These are phyloP conservation scores for Atractosteus spatula DNA, from an alignment of 2,113 vertebrate species.

Conservation along the genomic window DNA sequence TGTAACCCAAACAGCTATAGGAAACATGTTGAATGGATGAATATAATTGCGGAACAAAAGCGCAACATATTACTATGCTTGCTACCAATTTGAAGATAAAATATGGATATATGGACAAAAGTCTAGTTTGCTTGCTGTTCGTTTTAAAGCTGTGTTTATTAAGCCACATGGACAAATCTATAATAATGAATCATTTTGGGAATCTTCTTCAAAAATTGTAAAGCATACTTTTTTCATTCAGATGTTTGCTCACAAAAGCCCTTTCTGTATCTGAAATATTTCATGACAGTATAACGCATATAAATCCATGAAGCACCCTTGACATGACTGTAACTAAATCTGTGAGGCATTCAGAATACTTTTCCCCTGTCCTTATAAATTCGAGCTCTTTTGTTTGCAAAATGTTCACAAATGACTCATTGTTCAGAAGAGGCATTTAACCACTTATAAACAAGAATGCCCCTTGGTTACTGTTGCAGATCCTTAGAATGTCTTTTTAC, in stretches of 20 bases:
- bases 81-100: too few species aligned
- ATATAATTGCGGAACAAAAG: too few species aligned
- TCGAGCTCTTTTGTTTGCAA: conserved; percentile 38
- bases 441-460: conserved; percentile 24
- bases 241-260: too few species aligned
- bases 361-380: conserved; percentile 33
- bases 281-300: conserved; percentile 28
- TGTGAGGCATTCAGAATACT: conserved; percentile 38
- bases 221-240: not conserved
- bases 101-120: too few species aligned
- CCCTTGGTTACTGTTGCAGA: conserved; percentile 22
- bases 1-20: too few species aligned
- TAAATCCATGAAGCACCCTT: conserved; percentile 19
- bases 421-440: conserved; percentile 28
- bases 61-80: too few species aligned
- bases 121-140: too few species aligned
- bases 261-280: conserved; percentile 29
- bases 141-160: not conserved
- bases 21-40: too few species aligned
- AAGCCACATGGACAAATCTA: not conserved
- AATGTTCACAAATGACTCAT: conserved; percentile 35
- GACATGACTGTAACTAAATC: conserved; percentile 28
- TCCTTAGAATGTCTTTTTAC: conserved; percentile 28
- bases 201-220: conserved; percentile 7
- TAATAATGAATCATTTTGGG: conserved; percentile 7